Evolutionary conservation across 2,888 invertebrate species (phyloP).

Genomic region (Tolmerus cingulatus): DNA sequence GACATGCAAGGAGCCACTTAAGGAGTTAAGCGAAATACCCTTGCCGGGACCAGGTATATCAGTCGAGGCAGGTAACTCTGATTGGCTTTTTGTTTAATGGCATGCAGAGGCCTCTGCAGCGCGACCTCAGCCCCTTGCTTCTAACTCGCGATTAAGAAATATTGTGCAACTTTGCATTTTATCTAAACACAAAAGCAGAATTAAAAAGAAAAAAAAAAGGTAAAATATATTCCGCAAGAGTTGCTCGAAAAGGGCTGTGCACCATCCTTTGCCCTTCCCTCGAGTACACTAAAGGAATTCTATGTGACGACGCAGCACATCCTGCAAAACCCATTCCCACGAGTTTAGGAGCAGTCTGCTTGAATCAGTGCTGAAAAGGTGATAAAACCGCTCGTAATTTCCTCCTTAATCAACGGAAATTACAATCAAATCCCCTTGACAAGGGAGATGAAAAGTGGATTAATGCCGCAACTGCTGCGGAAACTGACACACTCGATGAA

Average conservation of each 20-base stretch:
- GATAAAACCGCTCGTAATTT: conserved; percentile 25
- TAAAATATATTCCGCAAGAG: background rate
- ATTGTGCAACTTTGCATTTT: conserved; percentile 19
- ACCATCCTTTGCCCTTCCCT: background rate
- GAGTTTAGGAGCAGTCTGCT: background rate
- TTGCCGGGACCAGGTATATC: background rate
- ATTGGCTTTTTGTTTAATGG: conserved; percentile 22
- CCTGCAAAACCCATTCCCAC: background rate
- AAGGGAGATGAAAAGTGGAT: conserved; percentile 30
- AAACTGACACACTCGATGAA: conserved; percentile 8
- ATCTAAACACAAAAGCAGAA: background rate
- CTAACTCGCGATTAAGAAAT: conserved; percentile 11
- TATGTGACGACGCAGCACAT: background rate
- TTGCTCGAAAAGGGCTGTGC: background rate
- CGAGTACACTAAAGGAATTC: background rate
- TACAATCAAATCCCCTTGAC: conserved; percentile 22
- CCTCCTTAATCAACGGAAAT: conserved; percentile 36
- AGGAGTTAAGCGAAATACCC: conserved; percentile 1
- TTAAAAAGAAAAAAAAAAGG: background rate
- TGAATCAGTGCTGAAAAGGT: background rate
- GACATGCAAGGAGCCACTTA: conserved; percentile 23
- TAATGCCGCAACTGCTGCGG: background rate
- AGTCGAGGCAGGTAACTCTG: background rate
- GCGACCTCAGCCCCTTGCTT: background rate
- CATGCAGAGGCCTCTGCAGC: background rate